Evolutionary conservation across 2,113 vertebrate genomes (phyloP).

Genomic region (Chaetodon auriga): DNA sequence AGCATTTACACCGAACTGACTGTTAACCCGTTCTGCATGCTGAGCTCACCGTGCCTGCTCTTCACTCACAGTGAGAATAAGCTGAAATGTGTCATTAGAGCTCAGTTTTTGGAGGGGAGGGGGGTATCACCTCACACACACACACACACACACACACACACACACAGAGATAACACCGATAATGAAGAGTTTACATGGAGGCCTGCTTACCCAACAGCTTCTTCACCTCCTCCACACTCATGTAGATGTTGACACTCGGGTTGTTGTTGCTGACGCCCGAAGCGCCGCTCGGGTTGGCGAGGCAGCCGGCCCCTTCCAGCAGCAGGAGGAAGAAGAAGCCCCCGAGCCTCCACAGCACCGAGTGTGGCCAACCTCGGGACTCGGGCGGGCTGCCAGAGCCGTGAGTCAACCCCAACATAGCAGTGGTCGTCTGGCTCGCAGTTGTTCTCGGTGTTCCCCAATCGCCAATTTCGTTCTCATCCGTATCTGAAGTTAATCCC

Average conservation of each 20-base stretch:
- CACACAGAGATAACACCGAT: background rate
- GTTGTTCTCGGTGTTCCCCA: conserved; percentile 54
- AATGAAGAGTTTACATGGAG: background rate
- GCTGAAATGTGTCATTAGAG: background rate
- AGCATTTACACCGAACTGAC: background rate
- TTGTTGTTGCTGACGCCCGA: conserved; percentile 66
- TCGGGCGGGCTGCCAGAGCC: conserved; percentile 70
- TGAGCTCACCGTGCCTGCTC: background rate
- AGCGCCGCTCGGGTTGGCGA: conserved; percentile 72
- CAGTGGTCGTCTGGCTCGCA: conserved; percentile 66
- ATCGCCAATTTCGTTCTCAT: conserved; percentile 71
- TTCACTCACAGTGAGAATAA: background rate
- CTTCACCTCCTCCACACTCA: conserved; percentile 87
- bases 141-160: background rate
- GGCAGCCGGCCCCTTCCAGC: conserved; percentile 78
- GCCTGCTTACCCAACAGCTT: conserved; percentile 84
- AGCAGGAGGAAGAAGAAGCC: conserved; percentile 82
- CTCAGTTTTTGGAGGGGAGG: background rate
- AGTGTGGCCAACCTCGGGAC: conserved; percentile 74
- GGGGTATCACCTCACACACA: background rate
- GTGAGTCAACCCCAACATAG: conserved; percentile 76
- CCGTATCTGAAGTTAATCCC: conserved; percentile 82
- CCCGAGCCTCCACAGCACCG: conserved; percentile 76
- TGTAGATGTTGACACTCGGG: conserved; percentile 85
- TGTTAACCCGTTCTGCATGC: too few relatives aligned